These are phyloP conservation scores for Pteromalus puparum DNA, from an alignment of 1,140 invertebrate species.

Conservation along the genomic window DNA sequence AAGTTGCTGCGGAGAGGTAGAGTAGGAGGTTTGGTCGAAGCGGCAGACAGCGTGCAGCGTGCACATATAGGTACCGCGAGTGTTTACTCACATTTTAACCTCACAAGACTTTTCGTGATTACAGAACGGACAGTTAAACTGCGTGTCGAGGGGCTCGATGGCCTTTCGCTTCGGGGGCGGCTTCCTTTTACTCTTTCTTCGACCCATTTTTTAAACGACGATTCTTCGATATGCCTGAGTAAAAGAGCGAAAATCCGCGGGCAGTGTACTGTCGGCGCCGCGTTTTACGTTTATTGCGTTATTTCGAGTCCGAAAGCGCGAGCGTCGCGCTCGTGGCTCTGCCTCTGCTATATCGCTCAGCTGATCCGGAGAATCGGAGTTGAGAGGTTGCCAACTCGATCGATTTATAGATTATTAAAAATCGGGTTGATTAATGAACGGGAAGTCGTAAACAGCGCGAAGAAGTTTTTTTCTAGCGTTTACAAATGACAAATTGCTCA, in stretches of 20 bases:
- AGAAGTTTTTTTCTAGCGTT: too few species aligned
- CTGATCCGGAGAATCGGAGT: not conserved
- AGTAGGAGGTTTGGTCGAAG: not conserved
- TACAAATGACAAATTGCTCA: too few species aligned
- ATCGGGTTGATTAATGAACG: too few species aligned
- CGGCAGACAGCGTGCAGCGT: conserved; percentile 9
- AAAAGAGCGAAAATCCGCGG: not conserved
- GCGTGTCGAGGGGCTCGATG: conserved; percentile 94
- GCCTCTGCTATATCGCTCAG: not conserved
- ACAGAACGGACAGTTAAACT: conserved; percentile 99
- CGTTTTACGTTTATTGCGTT: not conserved
- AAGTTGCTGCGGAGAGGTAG: not conserved
- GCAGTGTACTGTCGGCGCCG: not conserved
- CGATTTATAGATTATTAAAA: not conserved
- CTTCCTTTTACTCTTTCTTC: conserved; percentile 97
- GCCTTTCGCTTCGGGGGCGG: conserved; percentile 96
- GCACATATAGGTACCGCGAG: not conserved
- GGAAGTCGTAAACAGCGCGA: too few species aligned
- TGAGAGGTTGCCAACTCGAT: not conserved
- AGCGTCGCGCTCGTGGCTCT: not conserved
- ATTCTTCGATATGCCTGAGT: not conserved
- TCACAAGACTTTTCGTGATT: conserved; percentile 99
- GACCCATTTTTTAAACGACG: conserved; percentile 83
- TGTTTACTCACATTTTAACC: conserved; percentile 94
- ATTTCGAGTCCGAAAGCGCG: not conserved